A percentile compares a stretch with the other conserved stretches of the same genome.
phyloP scores from a whole-genome alignment of 2,113 vertebrate genomes.

The Rutilus rutilus region DNA sequence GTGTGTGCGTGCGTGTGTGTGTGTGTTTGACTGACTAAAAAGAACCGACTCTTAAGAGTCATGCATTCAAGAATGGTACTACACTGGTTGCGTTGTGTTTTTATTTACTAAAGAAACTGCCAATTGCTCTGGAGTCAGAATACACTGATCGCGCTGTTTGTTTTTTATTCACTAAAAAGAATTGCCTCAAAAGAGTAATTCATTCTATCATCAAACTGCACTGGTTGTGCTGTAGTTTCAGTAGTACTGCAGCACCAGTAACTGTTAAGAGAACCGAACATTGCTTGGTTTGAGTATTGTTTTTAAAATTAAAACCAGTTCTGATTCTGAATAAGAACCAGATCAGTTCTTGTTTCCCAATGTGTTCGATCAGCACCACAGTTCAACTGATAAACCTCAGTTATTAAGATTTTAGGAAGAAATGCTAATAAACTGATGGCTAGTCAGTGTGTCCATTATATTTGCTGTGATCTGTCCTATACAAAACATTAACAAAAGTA shows the following conservation, averaged over 20 bases:
- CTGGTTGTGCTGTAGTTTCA: neutral
- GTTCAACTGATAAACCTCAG: neutral
- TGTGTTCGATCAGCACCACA: neutral
- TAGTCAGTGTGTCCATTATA: neutral
- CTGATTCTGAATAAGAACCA: neutral
- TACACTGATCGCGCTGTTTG: neutral
- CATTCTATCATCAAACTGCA: neutral
- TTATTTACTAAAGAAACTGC: neutral
- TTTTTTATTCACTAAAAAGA: neutral
- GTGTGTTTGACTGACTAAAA: neutral
- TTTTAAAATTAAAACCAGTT: neutral
- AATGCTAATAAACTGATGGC: neutral
- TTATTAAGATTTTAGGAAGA: neutral
- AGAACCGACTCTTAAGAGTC: neutral
- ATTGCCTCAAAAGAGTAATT: neutral
- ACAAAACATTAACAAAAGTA: neutral
- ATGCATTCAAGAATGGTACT: neutral
- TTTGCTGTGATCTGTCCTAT: neutral
- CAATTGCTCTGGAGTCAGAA: neutral
- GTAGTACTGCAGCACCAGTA: too few relatives aligned
- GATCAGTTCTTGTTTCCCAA: neutral
- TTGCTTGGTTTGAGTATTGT: neutral
- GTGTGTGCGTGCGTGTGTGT: neutral
- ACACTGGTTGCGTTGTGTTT: neutral
- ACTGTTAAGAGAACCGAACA: neutral